Evolutionary conservation across 2,888 invertebrate genomes (phyloP).

Genomic region (Plagodis dolabraria): DNA sequence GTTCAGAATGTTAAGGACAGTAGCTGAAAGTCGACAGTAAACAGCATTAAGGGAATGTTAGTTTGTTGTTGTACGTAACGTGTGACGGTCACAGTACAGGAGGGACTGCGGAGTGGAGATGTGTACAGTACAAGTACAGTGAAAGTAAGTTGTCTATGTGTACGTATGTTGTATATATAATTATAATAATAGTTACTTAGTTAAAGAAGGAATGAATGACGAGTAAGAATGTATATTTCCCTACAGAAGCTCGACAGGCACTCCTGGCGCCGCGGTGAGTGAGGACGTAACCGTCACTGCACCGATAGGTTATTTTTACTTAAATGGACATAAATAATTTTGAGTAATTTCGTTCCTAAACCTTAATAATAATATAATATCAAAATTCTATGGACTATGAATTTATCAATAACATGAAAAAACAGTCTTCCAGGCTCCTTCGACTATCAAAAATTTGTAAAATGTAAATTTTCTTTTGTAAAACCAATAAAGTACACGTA

Average conservation of each 20-base stretch:
- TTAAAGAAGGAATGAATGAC: constrained; percentile 2
- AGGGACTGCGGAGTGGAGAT: no score
- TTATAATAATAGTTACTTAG: no score
- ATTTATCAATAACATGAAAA: constrained; percentile 74
- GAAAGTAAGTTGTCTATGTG: no score
- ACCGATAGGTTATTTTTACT: constrained; percentile 16
- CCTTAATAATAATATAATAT: constrained; percentile 78
- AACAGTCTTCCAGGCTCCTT: constrained; percentile 81
- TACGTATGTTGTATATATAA: no score
- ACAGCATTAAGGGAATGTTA: no score
- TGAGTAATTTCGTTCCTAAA: constrained; percentile 64
- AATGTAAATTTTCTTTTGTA: constrained; percentile 74
- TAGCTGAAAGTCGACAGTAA: no score
- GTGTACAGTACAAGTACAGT: no score
- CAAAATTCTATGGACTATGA: constrained; percentile 80
- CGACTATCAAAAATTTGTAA: constrained; percentile 81
- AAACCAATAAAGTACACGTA: constrained; percentile 2
- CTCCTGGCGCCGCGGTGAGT: background rate
- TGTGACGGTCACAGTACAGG: no score
- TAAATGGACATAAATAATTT: constrained; percentile 48
- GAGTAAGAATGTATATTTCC: constrained; percentile 16
- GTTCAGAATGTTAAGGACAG: no score
- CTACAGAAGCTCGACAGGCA: constrained; percentile 10
- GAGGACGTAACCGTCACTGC: background rate
- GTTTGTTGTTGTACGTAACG: no score